Percentiles rank a stretch among this genome's conserved stretches.
These are phyloP conservation scores for Podiceps cristatus DNA, from an alignment of 2,113 vertebrate genomes.

Conservation along the genomic window DNA sequence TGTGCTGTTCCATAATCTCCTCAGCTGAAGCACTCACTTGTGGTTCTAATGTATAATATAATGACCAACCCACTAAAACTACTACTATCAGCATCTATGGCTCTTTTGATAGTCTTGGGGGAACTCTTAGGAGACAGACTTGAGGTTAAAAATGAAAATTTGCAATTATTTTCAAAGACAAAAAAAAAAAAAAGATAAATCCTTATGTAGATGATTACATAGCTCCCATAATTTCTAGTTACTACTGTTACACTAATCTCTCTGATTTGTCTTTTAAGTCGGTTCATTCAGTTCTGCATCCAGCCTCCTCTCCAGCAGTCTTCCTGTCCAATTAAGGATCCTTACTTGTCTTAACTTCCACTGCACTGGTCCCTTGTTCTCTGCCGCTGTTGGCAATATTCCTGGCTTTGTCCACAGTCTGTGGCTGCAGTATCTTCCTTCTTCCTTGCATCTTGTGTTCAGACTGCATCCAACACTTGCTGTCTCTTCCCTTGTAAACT, in stretches of 20 bases:
- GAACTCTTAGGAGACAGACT: fast-evolving
- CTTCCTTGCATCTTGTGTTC: not conserved
- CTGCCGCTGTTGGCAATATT: not conserved
- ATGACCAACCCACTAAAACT: not conserved
- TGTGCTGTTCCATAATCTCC: not conserved
- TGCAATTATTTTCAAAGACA: not conserved
- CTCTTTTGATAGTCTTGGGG: not conserved
- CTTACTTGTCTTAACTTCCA: not conserved
- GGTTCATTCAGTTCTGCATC: not conserved
- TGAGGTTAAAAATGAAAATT: not conserved
- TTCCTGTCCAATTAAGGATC: not conserved
- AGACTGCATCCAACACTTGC: not conserved
- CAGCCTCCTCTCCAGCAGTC: not conserved
- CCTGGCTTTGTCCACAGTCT: not conserved
- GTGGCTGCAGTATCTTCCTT: not conserved
- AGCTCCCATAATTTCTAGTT: not conserved
- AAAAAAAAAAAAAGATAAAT: not conserved
- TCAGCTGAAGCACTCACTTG: not conserved
- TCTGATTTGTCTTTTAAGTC: not conserved
- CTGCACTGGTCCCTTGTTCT: not conserved
- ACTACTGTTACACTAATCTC: not conserved
- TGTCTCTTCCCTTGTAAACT: not conserved
- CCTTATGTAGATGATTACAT: not conserved
- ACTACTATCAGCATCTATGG: not conserved
- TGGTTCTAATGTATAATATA: not conserved